Conservation (phyloP, 2,113 vertebrate species). For the Embiotoca jacksoni region DNA sequence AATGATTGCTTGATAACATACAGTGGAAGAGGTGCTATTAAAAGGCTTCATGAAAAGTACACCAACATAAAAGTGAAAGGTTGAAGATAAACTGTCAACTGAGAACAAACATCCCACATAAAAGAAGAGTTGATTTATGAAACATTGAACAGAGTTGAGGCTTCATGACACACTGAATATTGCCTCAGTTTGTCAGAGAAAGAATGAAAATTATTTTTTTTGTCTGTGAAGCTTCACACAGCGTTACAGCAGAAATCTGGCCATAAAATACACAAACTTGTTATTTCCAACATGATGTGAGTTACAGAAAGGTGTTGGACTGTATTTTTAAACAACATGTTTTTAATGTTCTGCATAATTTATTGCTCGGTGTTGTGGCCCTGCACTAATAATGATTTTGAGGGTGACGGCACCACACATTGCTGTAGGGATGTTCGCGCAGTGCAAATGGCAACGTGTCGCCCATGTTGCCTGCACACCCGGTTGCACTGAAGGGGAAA, state of each 20-base stretch:
- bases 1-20: neutral
- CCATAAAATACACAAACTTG: conserved; percentile 8
- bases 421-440: conserved; percentile 50
- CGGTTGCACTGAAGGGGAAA: conserved; percentile 54
- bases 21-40: neutral
- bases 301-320: conserved; percentile 19
- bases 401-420: conserved; percentile 39
- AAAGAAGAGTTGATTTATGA: conserved; percentile 41
- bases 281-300: conserved; percentile 1
- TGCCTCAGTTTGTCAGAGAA: conserved; percentile 33
- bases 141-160: conserved; percentile 47
- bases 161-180: conserved; percentile 46
- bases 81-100: conserved; percentile 25
- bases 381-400: conserved; percentile 44
- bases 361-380: conserved; percentile 37
- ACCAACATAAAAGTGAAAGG: conserved; percentile 41
- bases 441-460: conserved; percentile 65
- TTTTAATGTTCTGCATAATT: conserved; percentile 50
- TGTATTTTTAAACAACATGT: conserved; percentile 38
- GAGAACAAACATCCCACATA: conserved; percentile 20
- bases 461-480: conserved; percentile 51
- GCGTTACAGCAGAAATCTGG: conserved; percentile 10
- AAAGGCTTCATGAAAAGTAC: conserved; percentile 20
- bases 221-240: conserved; percentile 26
- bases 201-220: conserved; percentile 27